Conservation (phyloP, 2,797 vertebrate species). For the Hipposideros larvatus region DNA sequence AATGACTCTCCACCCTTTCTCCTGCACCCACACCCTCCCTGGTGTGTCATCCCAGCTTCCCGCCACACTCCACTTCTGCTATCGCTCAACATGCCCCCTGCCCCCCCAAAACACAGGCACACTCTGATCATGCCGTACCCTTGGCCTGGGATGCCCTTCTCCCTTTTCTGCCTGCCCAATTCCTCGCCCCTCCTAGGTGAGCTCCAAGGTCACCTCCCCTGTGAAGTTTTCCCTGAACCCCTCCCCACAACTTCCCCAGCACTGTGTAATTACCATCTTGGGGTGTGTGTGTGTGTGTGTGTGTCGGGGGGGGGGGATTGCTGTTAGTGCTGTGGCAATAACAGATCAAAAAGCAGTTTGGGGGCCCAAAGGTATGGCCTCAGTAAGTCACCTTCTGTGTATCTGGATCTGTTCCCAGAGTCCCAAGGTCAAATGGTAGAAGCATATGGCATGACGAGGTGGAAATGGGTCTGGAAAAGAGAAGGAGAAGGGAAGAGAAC, state of each 20-base stretch:
- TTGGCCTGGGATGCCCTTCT: background rate
- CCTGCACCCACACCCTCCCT: fast-evolving
- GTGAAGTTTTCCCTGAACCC: background rate
- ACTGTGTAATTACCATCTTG: background rate
- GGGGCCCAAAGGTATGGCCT: background rate
- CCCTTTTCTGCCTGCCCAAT: background rate
- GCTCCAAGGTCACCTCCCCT: background rate
- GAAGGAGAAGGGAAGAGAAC: background rate
- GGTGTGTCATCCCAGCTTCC: background rate
- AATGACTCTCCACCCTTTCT: background rate
- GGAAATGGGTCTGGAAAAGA: background rate
- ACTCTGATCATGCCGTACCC: background rate
- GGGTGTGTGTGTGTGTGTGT: too few relatives aligned
- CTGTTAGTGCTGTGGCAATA: background rate
- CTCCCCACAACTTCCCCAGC: background rate
- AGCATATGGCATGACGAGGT: background rate
- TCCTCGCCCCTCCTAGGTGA: background rate
- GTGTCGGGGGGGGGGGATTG: too few relatives aligned
- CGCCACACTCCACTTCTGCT: background rate
- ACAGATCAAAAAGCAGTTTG: background rate
- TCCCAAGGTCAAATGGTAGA: background rate
- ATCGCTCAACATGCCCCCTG: background rate
- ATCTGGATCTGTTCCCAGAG: background rate
- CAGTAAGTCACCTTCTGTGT: conserved; percentile 28
- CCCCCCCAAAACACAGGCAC: background rate